Conservation (phyloP, 2,888 invertebrate genomes). For the Morpho deidamia region DNA sequence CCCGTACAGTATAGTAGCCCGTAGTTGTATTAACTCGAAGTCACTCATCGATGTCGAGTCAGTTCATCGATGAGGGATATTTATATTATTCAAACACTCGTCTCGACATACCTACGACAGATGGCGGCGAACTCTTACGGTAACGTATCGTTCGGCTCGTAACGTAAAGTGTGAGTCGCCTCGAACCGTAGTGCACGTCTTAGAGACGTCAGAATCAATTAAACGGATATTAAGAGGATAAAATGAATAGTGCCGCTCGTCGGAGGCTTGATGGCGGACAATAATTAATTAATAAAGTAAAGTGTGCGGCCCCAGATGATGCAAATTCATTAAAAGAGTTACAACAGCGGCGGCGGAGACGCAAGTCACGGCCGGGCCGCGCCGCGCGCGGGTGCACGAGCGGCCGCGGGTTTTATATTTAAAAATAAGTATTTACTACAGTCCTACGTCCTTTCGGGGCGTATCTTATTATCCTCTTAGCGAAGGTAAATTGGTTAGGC, state of each 20-base stretch:
- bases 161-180: not conserved
- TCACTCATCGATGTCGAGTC: no score
- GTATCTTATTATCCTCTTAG: no score
- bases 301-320: constrained; percentile 7
- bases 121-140: no score
- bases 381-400: not conserved
- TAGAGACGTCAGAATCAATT: not conserved
- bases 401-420: no score
- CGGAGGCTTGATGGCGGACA: not conserved
- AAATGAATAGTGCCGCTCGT: not conserved
- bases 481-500: no score
- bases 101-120: no score
- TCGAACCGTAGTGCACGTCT: not conserved
- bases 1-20: no score
- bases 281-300: constrained; percentile 5
- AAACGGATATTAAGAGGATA: not conserved
- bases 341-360: not conserved
- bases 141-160: not conserved
- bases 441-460: no score
- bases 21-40: no score
- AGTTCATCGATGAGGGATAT: no score
- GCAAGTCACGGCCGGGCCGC: constrained; percentile 1
- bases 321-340: constrained; percentile 16
- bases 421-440: no score
- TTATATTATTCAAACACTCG: no score